Base-by-base conservation (phyloP, 2,888 invertebrate species). In the Rhagonycha fulva region DNA sequence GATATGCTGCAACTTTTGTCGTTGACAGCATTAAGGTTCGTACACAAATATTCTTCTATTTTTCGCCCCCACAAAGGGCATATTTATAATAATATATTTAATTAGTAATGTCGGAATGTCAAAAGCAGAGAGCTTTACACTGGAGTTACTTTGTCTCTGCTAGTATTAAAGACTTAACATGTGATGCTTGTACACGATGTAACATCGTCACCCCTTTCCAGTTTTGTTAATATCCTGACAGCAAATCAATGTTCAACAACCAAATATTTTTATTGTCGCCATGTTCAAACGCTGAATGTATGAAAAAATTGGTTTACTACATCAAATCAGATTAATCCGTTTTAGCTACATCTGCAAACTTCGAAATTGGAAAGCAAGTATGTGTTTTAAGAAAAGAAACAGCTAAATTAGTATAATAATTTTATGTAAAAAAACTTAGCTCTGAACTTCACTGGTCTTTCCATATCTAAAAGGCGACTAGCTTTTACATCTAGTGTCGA, bases 11-110 rank as follows among this genome's bases (percentile, higher is more conserved):
- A 76, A 73, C 67, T 74, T 71, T 75, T 77, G 77, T 69, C 47
- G 68, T 62, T 77, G 77, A 74, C 74, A 74, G 60, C 60, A 14
- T 66, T 68, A 71, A 75, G 70, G 75, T 71, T 71, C 71, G 68
- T 67, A 75, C 84, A 85, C 83, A 85, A 84, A 84, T 84, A 85
- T 84, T 85, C 85, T 84, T 85, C 84, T 84, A 84, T 85, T 85
- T 85, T 84, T 85, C 80, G 68, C 82, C 82, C 79, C 80, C 78
- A 83, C 82, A 83, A 84, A 84, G 82, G 82, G 82, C 85, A 84
- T 86, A 86, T 86, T 86, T 86, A 86, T 86, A 86, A 86, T 86
- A 86, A 86, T 86, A 86, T 86, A 85, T 86, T 85, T 86, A 86
- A 86, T 86, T 86, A 86, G 85, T 82, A 83, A 84, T 84, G 86